Evolutionary conservation across 2,797 vertebrate genomes (phyloP), one percentile per base, ranked within the genome.

Genomic region (Furcifer pardalis): DNA sequence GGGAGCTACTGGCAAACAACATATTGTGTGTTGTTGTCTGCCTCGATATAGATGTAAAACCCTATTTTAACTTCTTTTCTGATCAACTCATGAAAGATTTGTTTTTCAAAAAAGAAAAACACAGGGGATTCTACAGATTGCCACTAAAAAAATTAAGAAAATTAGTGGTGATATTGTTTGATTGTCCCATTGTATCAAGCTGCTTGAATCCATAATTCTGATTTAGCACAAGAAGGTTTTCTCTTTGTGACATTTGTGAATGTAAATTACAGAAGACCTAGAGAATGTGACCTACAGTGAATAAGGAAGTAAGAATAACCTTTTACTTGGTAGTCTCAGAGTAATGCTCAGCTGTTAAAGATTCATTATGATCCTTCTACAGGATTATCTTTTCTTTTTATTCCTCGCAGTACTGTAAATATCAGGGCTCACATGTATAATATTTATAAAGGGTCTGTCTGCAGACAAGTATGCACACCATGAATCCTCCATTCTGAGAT

Each of bases 241-340:
- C 80, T 62, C 56, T 62, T 73, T 82, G 69, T 63, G 69, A 63
- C 40, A 82, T 74, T 74, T 49, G 10, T 62, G 40, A 63, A n/a
- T 74, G 69, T 62, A 63, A 82, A 46, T 74, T 82, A 62, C 62
- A 49, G 59, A 73, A 44, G 56, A 30, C 72, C 42, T 27, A 32
- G 69, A 19, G n/a, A 62, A 79, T 21, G 5, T 37, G 10, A 32
- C n/a, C 3, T 25, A 74, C 62, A 35, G n/a, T 46, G 71, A 82
- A 62, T 73, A 62, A 74, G 30, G 42, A 69, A 68, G 63, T 80
- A 32, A 59, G n/a, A 82, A 44, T 74, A 74, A 49, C 71, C 78
- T 74, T 82, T 74, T 62, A 27, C 40, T 73, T 82, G 40, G 62
- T 21, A 56, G 52, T 56, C 52, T 79, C 60, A 65, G 76, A 77